A percentile compares a stretch with the other conserved stretches of the same genome.
phyloP scores from a whole-genome alignment of 2,797 vertebrate species.

The Calcarius lapponicus region DNA sequence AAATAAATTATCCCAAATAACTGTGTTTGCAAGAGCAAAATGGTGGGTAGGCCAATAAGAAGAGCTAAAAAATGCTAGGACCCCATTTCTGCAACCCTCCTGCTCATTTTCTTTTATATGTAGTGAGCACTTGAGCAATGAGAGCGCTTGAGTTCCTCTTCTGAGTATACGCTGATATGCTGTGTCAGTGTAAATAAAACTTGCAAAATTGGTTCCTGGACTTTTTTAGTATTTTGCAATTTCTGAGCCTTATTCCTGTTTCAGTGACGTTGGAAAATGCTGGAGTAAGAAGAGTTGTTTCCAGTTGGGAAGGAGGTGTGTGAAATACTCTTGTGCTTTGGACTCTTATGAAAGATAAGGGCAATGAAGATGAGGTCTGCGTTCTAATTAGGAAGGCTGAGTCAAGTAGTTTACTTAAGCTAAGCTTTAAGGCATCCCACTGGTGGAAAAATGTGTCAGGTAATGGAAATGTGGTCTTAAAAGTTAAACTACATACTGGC shows the following conservation, averaged over 20 bases:
- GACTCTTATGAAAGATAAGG: background rate
- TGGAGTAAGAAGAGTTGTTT: background rate
- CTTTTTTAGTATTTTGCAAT: constrained; percentile 6
- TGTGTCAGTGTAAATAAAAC: background rate
- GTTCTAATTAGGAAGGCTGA: background rate
- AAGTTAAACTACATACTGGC: background rate
- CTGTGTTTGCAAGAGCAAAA: constrained; percentile 61
- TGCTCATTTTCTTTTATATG: background rate
- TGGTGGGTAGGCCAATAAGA: background rate
- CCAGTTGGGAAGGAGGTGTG: background rate
- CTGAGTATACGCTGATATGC: background rate
- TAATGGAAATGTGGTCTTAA: background rate
- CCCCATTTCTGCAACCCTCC: background rate
- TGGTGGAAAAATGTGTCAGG: background rate
- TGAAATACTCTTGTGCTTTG: background rate
- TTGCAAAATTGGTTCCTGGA: background rate
- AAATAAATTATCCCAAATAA: constrained; percentile 82
- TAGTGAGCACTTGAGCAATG: background rate
- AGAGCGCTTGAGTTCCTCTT: background rate
- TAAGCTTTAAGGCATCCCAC: background rate
- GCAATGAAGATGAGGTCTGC: background rate
- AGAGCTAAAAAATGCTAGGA: background rate
- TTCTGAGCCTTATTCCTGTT: background rate
- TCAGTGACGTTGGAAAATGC: background rate
- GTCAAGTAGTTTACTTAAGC: background rate